These are phyloP conservation scores for Columba guinea DNA, from an alignment of 2,797 vertebrate species.

Conservation along the genomic window DNA sequence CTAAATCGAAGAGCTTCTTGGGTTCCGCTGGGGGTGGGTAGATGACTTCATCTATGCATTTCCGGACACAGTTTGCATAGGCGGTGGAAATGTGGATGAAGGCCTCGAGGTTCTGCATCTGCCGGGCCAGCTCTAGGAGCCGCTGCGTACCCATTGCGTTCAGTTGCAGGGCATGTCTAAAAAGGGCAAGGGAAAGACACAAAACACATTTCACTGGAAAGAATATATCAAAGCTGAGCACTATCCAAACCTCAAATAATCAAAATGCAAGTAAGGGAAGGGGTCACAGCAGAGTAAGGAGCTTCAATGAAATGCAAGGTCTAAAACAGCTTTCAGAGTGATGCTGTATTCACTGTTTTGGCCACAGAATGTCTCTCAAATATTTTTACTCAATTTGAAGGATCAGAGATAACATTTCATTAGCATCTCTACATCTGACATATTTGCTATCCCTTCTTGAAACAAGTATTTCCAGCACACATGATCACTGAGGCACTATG, in stretches of 20 bases:
- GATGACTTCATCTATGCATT: conserved; percentile 92
- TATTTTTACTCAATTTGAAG: not conserved
- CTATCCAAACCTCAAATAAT: not conserved
- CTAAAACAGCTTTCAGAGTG: not conserved
- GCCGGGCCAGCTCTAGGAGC: conserved; percentile 87
- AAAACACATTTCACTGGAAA: not conserved
- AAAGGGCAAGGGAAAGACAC: not conserved
- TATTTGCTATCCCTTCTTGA: not conserved
- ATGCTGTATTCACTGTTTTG: not conserved
- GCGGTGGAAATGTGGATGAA: conserved; percentile 96
- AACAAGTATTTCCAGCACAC: not conserved
- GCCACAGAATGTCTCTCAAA: not conserved
- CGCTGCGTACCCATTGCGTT: conserved; percentile 92
- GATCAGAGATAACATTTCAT: not conserved
- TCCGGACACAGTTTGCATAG: conserved; percentile 92
- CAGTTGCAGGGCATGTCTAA: conserved; percentile 89
- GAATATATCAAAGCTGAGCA: not conserved
- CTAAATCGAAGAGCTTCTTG: conserved; percentile 90
- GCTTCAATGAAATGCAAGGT: not conserved
- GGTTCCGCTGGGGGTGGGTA: conserved; percentile 92
- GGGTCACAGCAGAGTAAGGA: not conserved
- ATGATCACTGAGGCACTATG: not conserved
- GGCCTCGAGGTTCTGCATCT: conserved; percentile 91
- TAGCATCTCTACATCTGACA: not conserved
- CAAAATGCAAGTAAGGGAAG: not conserved